Base-by-base conservation (phyloP, 2,888 invertebrate genomes). In the Corbicula japonica region DNA sequence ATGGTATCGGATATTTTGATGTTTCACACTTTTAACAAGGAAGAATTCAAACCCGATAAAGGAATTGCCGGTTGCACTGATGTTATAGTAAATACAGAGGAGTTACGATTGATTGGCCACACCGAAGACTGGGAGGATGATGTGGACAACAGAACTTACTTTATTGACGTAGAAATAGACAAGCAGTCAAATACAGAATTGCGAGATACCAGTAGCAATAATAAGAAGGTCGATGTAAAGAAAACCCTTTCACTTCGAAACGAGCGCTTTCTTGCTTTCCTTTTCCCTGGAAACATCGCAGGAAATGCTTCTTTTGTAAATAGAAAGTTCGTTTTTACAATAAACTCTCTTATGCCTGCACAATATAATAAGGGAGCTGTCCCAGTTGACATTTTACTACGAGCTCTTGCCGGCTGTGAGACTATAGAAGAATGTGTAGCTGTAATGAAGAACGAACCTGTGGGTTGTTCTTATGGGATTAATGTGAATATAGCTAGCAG, bases 401-500 rank as follows among this genome's bases (percentile, higher is more conserved):
- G 88, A 10, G 73, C 78, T 12, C 61, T 87, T n/a, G 61, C 87
- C 0, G 68, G 63, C 28, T 85, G 86, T 46, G 48, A 60, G 8
- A 81, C 74, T n/a, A 68, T 85, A 2, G 75, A 82, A 23, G 86
- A 86, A 48, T 80, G 74, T 28, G 63, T 76, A 15, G 23, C 63
- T 12, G 60, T 84, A 2, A 75, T 82, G 44, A 58, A 74, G 61
- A 79, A 79, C 26, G 58, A 77, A 28, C 78, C 75, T 4, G 52
- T 63, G 48, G 87, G 87, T 2, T 65, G 76, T 44, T 83, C 87
- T 3, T 87, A 82, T 72, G 88, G 87, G 12, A 86, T 87, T 54
- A 82, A 83, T 56, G 62, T 80, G 32, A 88, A 87, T 61, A 77
- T 87, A 28, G 86, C 83, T 21, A 63, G 69, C 12, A 71, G 73